A percentile compares a stretch with the other conserved stretches of the same genome.
These are phyloP conservation scores for Spea multiplicata DNA, from an alignment of 2,113 vertebrate genomes.

Conservation along the genomic window DNA sequence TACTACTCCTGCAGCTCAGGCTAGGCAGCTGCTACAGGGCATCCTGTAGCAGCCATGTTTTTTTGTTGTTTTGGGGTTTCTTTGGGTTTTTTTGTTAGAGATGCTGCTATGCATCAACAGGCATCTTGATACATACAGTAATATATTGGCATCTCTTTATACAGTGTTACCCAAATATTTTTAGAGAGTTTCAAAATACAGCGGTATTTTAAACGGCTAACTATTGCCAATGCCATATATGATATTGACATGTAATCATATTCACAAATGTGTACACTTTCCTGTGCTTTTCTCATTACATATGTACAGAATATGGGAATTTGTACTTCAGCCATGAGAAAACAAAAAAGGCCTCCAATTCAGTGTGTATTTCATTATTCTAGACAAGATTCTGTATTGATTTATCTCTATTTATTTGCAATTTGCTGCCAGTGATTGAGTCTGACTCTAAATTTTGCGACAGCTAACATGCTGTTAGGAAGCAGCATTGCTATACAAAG, in stretches of 20 bases:
- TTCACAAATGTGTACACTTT: neutral
- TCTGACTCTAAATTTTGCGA: conserved; percentile 68
- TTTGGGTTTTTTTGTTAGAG: too few species aligned
- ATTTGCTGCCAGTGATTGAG: conserved; percentile 75
- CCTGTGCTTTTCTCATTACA: neutral
- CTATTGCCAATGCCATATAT: too few species aligned
- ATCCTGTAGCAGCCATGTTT: too few species aligned
- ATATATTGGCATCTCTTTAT: too few species aligned
- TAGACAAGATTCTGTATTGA: conserved; percentile 70
- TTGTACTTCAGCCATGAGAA: conserved; percentile 40
- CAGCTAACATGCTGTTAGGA: conserved; percentile 67
- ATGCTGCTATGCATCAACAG: too few species aligned
- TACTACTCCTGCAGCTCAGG: too few species aligned
- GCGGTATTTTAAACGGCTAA: too few species aligned
- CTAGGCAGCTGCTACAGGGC: too few species aligned
- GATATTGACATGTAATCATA: neutral
- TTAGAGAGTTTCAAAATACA: too few species aligned
- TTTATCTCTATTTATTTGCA: conserved; percentile 74
- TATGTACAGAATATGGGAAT: conserved; percentile 44
- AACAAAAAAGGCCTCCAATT: conserved; percentile 69
- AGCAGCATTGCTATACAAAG: conserved; percentile 58
- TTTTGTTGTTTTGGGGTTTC: too few species aligned
- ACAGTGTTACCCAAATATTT: too few species aligned
- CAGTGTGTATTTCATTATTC: conserved; percentile 70
- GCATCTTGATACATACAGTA: too few species aligned